Base-by-base conservation (phyloP, 2,797 vertebrate species). In the Catostomus latipinnis region DNA sequence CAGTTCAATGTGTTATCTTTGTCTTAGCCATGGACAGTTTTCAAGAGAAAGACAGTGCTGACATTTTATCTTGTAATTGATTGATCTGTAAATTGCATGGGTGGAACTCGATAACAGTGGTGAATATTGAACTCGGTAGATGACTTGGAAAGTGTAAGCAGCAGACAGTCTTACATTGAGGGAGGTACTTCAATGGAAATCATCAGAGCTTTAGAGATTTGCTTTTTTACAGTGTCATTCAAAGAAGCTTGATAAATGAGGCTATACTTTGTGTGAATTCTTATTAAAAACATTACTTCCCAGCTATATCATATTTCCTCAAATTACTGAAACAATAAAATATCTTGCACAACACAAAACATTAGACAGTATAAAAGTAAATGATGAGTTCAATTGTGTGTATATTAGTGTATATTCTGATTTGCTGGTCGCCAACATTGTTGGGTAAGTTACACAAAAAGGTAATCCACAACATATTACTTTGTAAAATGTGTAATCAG, bases 321-420 rank as follows among this genome's bases (percentile, higher is more conserved):
- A 66, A 60, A 81, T 72, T 71, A 76, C 68, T 16, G 22, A 66
- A 52, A 49, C 43, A 71, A 48, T 76, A 62, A 56, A 84, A 71
- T 7, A 62, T 18, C 49, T 18, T 75, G 54, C 72, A 34, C 63
- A 49, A 49, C 71, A 56, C 18, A 4, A 67, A 62, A 57, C 14
- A 80, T 22, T 18, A 58, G 9, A 61, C 58, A 18, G 5, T 53
- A 13, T 53, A 22, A 11, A 54, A 34, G 57, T 69, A 57, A 76
- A 62, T 48, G 56, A 2, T 52, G 50, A 6, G 13, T 16, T 48
- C 1, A 75, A 46, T 49, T 69, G 43, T 0, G 9, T 9, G 9
- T 50, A 1, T 13, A 43, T 62, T 34, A 34, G 34, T 34, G 34
- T 34, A 34, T 4, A 34, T 34, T 34, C 34, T 34, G 34, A 34